Conservation (phyloP, 2,888 invertebrate genomes). For the Oegoconia quadripuncta region DNA sequence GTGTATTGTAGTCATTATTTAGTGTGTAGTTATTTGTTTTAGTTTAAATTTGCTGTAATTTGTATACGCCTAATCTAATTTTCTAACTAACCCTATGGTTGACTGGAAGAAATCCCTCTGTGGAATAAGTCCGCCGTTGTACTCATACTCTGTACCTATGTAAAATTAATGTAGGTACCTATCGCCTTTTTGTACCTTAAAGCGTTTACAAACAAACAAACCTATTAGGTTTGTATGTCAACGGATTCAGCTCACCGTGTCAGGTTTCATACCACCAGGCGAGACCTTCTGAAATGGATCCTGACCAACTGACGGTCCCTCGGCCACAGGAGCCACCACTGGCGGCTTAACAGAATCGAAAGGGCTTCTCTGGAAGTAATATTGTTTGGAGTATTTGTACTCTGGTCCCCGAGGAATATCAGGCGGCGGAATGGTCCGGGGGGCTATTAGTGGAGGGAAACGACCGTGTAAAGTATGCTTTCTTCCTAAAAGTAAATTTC, state of each 20-base stretch:
- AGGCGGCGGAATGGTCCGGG: constrained; percentile 52
- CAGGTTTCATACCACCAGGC: constrained; percentile 32
- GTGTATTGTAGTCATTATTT: too few species aligned
- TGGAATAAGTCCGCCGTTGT: too few species aligned
- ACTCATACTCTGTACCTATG: too few species aligned
- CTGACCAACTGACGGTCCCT: constrained; percentile 32
- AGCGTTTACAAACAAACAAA: too few species aligned
- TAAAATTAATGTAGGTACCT: too few species aligned
- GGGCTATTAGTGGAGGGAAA: constrained; percentile 43
- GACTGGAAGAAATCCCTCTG: too few species aligned
- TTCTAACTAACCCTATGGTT: too few species aligned
- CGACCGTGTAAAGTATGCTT: constrained; percentile 44
- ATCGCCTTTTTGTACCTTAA: too few species aligned
- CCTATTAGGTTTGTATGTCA: too few species aligned
- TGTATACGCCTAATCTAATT: too few species aligned
- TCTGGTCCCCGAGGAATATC: constrained; percentile 54
- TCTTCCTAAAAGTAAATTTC: constrained; percentile 55
- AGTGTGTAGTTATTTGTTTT: too few species aligned
- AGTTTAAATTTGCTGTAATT: too few species aligned
- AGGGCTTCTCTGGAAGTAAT: constrained; percentile 42
- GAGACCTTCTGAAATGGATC: constrained; percentile 28
- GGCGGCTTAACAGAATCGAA: constrained; percentile 55
- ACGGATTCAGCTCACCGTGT: constrained; percentile 36
- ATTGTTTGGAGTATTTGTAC: constrained; percentile 46
- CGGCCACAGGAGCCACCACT: constrained; percentile 54